Base-by-base conservation (phyloP, 2,113 vertebrate genomes). In the Proterorhinus semilunaris region DNA sequence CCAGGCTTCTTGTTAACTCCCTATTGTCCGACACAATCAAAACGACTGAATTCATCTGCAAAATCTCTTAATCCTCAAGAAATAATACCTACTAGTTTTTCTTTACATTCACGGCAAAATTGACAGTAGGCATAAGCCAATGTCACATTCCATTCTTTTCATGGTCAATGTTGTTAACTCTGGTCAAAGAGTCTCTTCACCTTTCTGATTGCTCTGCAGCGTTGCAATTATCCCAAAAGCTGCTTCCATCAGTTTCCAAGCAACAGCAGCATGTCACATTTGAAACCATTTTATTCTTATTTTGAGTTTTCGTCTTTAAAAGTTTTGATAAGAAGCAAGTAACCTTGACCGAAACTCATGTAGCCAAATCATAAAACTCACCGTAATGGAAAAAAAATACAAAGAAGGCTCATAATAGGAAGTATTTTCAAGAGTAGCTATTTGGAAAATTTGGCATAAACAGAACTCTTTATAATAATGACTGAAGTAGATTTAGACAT, bases 181-280 rank as follows among this genome's bases (percentile, higher is more conserved):
- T 46, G 80, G 90, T 87, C 85, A 89, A 82, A 83, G 46, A 84
- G 77, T 88, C 70, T 66, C 62, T 15, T 83, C 82, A 90, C 79
- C 85, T 87, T 79, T 83, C 81, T 87, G 85, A 90, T 87, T 90
- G 83, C 76, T 80, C 83, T 48, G 75, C 80, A 66, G 84, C 85
- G 84, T 78, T 74, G 70, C 81, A 88, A 86, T 89, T 80, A 84
- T 81, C 74, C 66, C 65, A 82, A 88, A 87, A 74, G 54, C 49
- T 54, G 72, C 68, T 79, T 82, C 71, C 74, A 83, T 87, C 82
- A 73, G 88, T 91, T 90, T 85, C 86, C 61, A 89, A 87, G 90
- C 86, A 90, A 90, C 86, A 77, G 83, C 65, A 62, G 73, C 65
- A 17, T 65, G 44, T 67, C 69, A 71, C 53, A 83, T 87, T 82